Base-by-base conservation (phyloP, 2,888 invertebrate species). In the Bellardia pandia region DNA sequence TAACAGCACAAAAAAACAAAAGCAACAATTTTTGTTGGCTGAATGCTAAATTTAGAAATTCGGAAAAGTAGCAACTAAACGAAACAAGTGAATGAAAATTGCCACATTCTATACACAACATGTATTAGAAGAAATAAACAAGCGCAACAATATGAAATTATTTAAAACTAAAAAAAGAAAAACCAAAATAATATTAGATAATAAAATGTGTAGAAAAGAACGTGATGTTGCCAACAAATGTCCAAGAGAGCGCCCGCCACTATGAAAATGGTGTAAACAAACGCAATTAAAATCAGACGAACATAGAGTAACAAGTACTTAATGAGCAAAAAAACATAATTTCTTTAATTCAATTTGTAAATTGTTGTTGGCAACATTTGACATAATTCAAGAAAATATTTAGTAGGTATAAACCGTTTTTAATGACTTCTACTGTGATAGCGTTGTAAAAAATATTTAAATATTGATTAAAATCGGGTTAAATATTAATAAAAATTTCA, bases 11-110 rank as follows among this genome's bases (percentile, higher is more conserved):
- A 66, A 78, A 62, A 82, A 37, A 42, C 45, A 72, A 78, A 48
- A 71, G 33, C 76, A 80, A 71, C 42, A 74, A 64, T 56, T 80
- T 87, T 78, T 78, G 51, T 85, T 85, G 87, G 87, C 87, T 87
- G 64, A 87, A 75, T 68, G 69, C 75, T 87, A 87, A 82, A 85
- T 71, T 78, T 87, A 87, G 87, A 87, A 78, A 64, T 85, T 85
- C 85, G 72, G 77, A 81, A 81, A 86, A 86, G 40, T 45, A 60
- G 53, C 60, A 71, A 62, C 42, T 30, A 83, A 56, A 66, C 64
- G 62, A 71, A 75, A 79, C 48, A 79, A 79, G 60, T 84, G 69
- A 85, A 75, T 83, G 76, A 69, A 76, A 82, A 81, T 80, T 75
- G 72, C 66, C 62, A 78, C 77, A 81, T 66, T 56, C 66, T 30